Percentiles rank a stretch among this genome's conserved stretches.
These are phyloP conservation scores for Mustelus asterias DNA, from an alignment of 2,113 vertebrate species.

Conservation along the genomic window DNA sequence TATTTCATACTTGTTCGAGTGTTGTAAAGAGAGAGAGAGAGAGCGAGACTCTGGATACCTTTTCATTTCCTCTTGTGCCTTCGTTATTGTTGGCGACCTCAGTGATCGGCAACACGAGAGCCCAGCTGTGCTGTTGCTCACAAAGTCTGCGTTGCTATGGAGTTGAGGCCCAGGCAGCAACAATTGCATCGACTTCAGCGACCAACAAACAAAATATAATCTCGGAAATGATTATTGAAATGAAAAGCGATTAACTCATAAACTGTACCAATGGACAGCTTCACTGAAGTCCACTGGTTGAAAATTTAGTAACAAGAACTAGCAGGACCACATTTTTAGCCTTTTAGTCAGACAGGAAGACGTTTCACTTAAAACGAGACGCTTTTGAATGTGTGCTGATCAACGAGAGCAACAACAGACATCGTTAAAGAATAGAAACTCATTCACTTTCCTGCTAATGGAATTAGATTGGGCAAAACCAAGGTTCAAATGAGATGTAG, in stretches of 20 bases:
- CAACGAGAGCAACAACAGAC: not conserved
- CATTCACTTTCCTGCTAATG: not conserved
- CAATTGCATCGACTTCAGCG: not conserved
- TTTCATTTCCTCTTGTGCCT: not conserved
- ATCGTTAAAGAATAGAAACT: not conserved
- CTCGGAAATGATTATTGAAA: not conserved
- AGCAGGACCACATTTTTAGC: not conserved
- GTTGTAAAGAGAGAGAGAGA: not conserved
- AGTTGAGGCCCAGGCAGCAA: not conserved
- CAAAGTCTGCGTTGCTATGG: slow-evolving; percentile 19
- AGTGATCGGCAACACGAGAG: not conserved
- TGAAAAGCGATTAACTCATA: not conserved
- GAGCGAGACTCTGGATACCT: not conserved
- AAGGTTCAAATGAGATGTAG: not conserved
- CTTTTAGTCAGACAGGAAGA: not conserved
- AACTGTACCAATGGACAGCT: not conserved
- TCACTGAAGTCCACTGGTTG: not conserved
- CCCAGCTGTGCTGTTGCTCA: not conserved
- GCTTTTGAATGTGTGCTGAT: not conserved
- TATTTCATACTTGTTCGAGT: not conserved
- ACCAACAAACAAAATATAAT: not conserved
- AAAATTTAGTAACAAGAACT: not conserved
- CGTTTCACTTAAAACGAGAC: not conserved
- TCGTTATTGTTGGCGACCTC: not conserved
- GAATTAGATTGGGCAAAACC: not conserved